Base-by-base conservation (phyloP, 1,140 invertebrate species). In the Limonius californicus region DNA sequence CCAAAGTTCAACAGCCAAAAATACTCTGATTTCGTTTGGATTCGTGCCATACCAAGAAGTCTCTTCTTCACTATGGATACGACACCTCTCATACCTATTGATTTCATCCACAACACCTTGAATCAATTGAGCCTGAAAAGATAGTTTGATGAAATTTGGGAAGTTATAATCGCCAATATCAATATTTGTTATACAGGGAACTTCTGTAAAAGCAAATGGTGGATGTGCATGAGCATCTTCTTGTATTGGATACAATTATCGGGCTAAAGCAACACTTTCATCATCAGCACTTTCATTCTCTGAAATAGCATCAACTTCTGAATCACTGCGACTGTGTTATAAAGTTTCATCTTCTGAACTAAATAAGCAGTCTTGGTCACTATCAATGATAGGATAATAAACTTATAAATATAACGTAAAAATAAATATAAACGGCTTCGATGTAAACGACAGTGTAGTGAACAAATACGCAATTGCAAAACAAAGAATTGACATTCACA, bases 311-410 rank as follows among this genome's bases (percentile, higher is more conserved):
- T 45, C 42, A 45, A 45, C 42, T n/a, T 45, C 42, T 45, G 42
- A 45, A n/a, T 45, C 12, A 12, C 42, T 45, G n/a, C 42, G 4
- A 18, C 42, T 18, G 42, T 45, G 42, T 45, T 45, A 3, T 45
- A 45, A 45, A 45, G 42, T n/a, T 45, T 45, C 16, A 45, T 45
- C 42, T 45, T 45, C 42, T 45, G 12, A 45, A 45, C 42, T 45
- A 12, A 4, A 45, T 45, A 45, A 45, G 4, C 4, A 45, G 42
- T 45, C 42, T 14, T 45, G 16, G 6, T n/a, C 42, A 45, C 42
- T 45, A 6, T 27, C 3, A 3, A 27, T 27, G 23, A 27, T 27
- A 4, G 23, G 23, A 27, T 27, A 27, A 27, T 4, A 27, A 27
- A 27, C 23, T 9, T 4, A 27, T 27, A 27, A 27, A 3, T 27